These are phyloP conservation scores for Vimba vimba DNA, from an alignment of 2,113 vertebrate species.

Conservation along the genomic window DNA sequence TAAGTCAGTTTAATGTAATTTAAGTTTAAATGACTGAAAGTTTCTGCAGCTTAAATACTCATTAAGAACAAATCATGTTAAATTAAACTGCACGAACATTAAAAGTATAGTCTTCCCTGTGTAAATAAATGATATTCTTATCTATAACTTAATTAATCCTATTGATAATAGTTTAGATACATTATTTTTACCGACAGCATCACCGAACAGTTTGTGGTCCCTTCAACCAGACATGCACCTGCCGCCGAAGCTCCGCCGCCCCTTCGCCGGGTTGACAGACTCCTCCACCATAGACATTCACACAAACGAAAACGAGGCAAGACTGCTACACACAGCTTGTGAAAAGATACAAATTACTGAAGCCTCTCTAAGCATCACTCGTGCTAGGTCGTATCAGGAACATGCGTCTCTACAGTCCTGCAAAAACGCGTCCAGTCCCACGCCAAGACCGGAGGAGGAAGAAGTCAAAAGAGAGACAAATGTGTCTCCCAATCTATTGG, in stretches of 20 bases:
- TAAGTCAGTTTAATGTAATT: too few species aligned
- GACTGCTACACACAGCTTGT: constrained; percentile 24
- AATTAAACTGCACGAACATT: background rate
- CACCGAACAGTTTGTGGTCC: background rate
- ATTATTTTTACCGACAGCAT: constrained; percentile 34
- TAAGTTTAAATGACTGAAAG: too few species aligned
- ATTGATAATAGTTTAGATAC: background rate
- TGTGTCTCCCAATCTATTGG: constrained; percentile 76
- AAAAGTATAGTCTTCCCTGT: background rate
- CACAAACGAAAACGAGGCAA: constrained; percentile 36
- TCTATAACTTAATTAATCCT: background rate
- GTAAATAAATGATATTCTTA: background rate
- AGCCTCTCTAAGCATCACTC: constrained; percentile 83
- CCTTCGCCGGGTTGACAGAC: constrained; percentile 55
- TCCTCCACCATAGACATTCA: constrained; percentile 36
- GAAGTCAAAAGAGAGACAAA: constrained; percentile 72
- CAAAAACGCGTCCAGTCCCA: constrained; percentile 10
- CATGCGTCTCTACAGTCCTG: background rate
- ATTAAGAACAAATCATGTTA: background rate
- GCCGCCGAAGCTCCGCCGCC: constrained; percentile 79
- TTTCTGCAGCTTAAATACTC: background rate
- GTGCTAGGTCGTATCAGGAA: background rate
- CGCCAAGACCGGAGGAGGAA: constrained; percentile 53
- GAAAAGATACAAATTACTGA: constrained; percentile 79
- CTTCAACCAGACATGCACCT: constrained; percentile 75